These are phyloP conservation scores for Chaenogobius annularis DNA, from an alignment of 2,113 vertebrate genomes.

Conservation along the genomic window DNA sequence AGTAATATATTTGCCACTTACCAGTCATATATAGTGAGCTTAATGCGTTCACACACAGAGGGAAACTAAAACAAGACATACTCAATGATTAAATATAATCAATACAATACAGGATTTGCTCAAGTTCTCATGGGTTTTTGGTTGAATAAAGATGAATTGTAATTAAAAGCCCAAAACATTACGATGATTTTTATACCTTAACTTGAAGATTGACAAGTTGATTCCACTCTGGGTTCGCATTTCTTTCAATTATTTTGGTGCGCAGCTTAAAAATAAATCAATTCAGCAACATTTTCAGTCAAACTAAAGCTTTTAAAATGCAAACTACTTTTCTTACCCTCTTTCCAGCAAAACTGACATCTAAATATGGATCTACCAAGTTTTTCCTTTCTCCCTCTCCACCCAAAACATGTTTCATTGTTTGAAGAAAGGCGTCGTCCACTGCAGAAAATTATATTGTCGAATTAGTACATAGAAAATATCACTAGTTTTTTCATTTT, in stretches of 20 bases:
- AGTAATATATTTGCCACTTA: slow-evolving; percentile 55
- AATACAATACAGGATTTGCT: not conserved
- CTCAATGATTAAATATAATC: not conserved
- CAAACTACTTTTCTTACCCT: slow-evolving; percentile 79
- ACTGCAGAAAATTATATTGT: slow-evolving; percentile 72
- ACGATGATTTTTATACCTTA: slow-evolving; percentile 79
- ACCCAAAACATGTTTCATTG: slow-evolving; percentile 90
- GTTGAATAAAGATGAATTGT: too few relatives aligned
- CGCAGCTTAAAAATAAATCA: slow-evolving; percentile 73
- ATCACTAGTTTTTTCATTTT: not conserved
- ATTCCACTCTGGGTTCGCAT: slow-evolving; percentile 98
- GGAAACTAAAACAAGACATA: slow-evolving; percentile 84
- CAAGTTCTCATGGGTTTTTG: not conserved
- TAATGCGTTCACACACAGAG: slow-evolving; percentile 94
- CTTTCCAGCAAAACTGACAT: slow-evolving; percentile 95
- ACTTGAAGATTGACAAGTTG: slow-evolving; percentile 89
- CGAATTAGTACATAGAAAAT: not conserved
- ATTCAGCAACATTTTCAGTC: not conserved
- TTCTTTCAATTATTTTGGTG: slow-evolving; percentile 92
- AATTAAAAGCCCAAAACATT: not conserved
- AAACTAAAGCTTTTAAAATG: not conserved
- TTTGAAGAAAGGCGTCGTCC: slow-evolving; percentile 93
- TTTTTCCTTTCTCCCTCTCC: slow-evolving; percentile 90
- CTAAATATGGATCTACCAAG: slow-evolving; percentile 95
- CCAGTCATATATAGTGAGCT: slow-evolving; percentile 91